These are phyloP conservation scores for Chelonoidis abingdonii DNA, from an alignment of 2,113 vertebrate species.

Conservation along the genomic window DNA sequence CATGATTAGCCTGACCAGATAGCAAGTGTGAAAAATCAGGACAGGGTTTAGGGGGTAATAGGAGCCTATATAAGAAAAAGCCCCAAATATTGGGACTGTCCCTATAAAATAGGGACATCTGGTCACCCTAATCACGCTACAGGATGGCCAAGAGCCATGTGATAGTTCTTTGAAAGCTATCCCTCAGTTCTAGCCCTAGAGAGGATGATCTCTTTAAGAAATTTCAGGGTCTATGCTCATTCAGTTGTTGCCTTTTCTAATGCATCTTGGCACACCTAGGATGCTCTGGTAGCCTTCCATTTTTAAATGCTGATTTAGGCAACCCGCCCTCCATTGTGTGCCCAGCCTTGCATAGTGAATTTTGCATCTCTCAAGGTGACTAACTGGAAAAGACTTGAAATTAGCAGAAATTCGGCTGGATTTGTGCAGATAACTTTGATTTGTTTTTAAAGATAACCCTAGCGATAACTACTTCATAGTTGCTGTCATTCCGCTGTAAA, in stretches of 20 bases:
- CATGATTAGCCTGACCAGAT: not conserved
- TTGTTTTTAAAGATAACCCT: not conserved
- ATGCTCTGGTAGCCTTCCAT: not conserved
- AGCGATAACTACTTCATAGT: not conserved
- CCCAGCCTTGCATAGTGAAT: not conserved
- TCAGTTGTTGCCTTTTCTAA: not conserved
- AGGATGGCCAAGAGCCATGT: slow-evolving; percentile 25
- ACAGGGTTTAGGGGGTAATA: too few relatives aligned
- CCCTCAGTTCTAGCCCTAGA: not conserved
- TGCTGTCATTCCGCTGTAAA: not conserved
- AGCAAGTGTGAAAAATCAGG: too few relatives aligned
- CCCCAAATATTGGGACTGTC: too few relatives aligned
- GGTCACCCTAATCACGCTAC: not conserved
- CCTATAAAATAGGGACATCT: too few relatives aligned
- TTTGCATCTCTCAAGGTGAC: not conserved
- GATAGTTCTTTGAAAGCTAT: not conserved
- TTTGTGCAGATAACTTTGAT: not conserved
- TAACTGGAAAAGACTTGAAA: not conserved
- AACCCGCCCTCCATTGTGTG: rapidly evolving
- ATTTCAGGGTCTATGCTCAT: not conserved
- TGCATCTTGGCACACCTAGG: not conserved
- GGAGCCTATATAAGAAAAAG: too few relatives aligned
- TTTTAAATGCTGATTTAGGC: not conserved
- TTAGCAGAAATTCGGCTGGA: not conserved
- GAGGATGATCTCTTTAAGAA: not conserved